These are phyloP conservation scores for Macrosiphum euphorbiae DNA, from an alignment of 2,888 invertebrate genomes.

Conservation along the genomic window DNA sequence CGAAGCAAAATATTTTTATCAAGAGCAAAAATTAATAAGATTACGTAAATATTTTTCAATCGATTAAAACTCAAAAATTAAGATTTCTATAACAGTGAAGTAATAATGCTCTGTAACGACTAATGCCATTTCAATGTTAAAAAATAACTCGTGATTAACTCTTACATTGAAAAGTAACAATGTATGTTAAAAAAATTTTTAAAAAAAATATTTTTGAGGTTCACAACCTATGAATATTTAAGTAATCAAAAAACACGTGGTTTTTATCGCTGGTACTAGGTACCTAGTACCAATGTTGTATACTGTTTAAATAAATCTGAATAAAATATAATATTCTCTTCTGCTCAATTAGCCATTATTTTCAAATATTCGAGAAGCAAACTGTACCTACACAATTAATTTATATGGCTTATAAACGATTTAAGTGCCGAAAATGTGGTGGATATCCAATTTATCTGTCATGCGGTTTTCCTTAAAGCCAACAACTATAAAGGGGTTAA, in stretches of 20 bases:
- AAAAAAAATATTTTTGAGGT: background rate
- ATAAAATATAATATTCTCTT: conserved; percentile 1
- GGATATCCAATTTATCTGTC: conserved; percentile 28
- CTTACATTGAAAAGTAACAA: background rate
- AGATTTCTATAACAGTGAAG: background rate
- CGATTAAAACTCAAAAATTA: background rate
- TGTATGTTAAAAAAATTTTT: background rate
- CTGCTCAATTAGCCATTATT: background rate
- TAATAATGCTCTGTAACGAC: background rate
- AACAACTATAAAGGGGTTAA: conserved; percentile 14
- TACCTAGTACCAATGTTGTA: background rate
- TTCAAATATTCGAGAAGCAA: background rate
- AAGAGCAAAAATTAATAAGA: background rate
- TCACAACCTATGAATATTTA: background rate
- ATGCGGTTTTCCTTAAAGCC: conserved; percentile 46
- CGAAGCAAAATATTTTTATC: background rate
- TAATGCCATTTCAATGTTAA: background rate
- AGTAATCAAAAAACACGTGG: background rate
- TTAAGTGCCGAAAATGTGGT: conserved; percentile 39
- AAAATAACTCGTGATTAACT: background rate
- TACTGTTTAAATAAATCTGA: background rate
- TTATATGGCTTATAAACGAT: conserved; percentile 23
- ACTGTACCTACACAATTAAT: background rate
- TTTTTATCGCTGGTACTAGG: too few species aligned
- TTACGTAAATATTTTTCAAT: background rate